phyloP scores from a whole-genome alignment of 2,797 vertebrate genomes.

The Micrastur ruficollis region DNA sequence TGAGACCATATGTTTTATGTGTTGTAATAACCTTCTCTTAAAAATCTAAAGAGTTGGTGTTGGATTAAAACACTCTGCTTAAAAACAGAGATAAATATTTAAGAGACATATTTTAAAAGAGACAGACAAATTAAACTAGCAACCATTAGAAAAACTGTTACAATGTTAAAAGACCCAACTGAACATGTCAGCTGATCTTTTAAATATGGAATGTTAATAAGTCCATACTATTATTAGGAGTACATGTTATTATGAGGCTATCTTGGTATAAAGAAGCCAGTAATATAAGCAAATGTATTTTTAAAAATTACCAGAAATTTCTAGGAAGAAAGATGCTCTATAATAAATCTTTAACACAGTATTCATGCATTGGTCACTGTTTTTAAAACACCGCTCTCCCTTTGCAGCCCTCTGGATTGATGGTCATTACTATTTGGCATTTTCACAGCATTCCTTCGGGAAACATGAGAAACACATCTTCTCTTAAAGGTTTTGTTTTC shows the following conservation, averaged over 20 bases:
- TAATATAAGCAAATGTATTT: not conserved
- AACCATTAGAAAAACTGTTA: not conserved
- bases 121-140: slow-evolving; percentile 17
- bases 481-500: not conserved
- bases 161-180: not conserved
- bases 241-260: not conserved
- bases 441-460: not conserved
- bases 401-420: not conserved
- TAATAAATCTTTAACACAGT: not conserved
- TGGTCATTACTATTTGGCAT: not conserved
- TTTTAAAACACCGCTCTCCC: not conserved
- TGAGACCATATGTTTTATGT: slow-evolving; percentile 29
- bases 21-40: slow-evolving; percentile 28
- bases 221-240: not conserved
- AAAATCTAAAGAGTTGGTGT: not conserved
- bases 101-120: slow-evolving; percentile 13
- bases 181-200: not conserved
- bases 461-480: not conserved
- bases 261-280: not conserved
- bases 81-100: slow-evolving; percentile 27
- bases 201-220: not conserved
- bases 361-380: not conserved
- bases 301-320: not conserved
- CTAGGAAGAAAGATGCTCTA: not conserved
- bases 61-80: not conserved